Conservation (phyloP, 1,140 invertebrate genomes). For the Macrostomum lignano region DNA sequence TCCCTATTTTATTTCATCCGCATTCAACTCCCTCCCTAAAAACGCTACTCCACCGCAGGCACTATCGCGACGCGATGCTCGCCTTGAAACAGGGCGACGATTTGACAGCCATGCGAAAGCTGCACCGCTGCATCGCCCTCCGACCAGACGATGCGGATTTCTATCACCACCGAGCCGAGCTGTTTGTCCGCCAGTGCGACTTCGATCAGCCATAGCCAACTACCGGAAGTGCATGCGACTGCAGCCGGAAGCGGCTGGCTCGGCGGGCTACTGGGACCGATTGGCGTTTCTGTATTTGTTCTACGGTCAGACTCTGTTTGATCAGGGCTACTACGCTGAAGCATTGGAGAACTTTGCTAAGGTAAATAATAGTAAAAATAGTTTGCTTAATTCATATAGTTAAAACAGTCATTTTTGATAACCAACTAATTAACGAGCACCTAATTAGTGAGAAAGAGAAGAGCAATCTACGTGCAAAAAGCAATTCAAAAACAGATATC, state of each 20-base stretch:
- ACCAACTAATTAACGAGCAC: too few species aligned
- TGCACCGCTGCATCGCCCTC: slow-evolving; percentile 16
- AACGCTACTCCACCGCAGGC: too few species aligned
- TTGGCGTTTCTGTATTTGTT: slow-evolving; percentile 23
- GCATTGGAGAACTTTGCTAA: slow-evolving; percentile 22
- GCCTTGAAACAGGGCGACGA: slow-evolving; percentile 10
- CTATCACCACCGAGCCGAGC: slow-evolving; percentile 15
- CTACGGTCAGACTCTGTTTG: slow-evolving; percentile 23
- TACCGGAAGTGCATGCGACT: slow-evolving; percentile 20
- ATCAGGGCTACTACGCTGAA: slow-evolving; percentile 17
- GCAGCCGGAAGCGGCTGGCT: slow-evolving; percentile 13
- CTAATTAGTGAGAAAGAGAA: too few species aligned
- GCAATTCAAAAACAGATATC: too few species aligned
- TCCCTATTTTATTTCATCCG: too few species aligned
- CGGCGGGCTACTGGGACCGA: slow-evolving; percentile 10
- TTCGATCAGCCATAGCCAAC: slow-evolving; percentile 25
- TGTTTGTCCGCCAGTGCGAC: slow-evolving; percentile 17
- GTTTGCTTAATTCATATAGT: too few species aligned
- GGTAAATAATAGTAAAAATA: too few species aligned
- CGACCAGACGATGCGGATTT: slow-evolving; percentile 11
- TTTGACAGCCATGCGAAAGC: slow-evolving; percentile 10
- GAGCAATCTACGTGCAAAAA: too few species aligned
- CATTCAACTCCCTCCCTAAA: too few species aligned
- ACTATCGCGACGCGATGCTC: not conserved
- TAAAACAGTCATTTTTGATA: too few species aligned